phyloP scores from a whole-genome alignment of 2,797 vertebrate genomes.

The Chloroceryle amazona region DNA sequence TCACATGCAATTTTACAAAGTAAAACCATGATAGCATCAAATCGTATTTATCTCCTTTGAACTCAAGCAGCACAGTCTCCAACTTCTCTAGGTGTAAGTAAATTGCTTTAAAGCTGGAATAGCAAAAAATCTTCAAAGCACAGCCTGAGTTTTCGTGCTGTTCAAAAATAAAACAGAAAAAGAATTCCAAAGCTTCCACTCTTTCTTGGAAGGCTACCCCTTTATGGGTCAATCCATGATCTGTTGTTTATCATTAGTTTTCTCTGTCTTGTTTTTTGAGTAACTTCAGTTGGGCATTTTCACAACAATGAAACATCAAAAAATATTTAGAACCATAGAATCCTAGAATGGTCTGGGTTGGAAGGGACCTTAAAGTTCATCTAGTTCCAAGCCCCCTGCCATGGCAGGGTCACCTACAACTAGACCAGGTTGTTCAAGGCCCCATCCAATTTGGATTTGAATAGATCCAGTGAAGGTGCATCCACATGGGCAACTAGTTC shows the following conservation, averaged over 20 bases:
- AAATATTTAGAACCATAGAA: not conserved
- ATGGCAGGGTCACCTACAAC: no score
- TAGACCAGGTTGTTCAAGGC: no score
- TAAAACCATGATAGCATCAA: not conserved
- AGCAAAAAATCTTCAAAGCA: constrained; percentile 1
- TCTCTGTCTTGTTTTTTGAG: not conserved
- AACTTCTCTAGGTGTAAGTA: not conserved
- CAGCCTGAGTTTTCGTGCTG: not conserved
- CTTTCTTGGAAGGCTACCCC: not conserved
- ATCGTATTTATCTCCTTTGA: not conserved
- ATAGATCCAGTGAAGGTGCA: no score
- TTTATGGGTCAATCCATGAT: not conserved
- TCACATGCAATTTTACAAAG: not conserved
- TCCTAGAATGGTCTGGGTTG: no score
- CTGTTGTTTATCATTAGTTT: not conserved
- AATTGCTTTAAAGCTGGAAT: not conserved
- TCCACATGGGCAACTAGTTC: no score
- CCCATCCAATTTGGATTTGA: no score
- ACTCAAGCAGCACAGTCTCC: not conserved
- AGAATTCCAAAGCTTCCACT: constrained; percentile 16
- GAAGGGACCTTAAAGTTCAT: no score
- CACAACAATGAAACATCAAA: not conserved
- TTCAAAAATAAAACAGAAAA: constrained; percentile 23
- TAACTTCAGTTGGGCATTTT: not conserved
- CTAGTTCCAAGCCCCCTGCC: no score